Conservation (phyloP, 37 sponge, comb jelly and placozoan species). For the Petrosia ficiformis region DNA sequence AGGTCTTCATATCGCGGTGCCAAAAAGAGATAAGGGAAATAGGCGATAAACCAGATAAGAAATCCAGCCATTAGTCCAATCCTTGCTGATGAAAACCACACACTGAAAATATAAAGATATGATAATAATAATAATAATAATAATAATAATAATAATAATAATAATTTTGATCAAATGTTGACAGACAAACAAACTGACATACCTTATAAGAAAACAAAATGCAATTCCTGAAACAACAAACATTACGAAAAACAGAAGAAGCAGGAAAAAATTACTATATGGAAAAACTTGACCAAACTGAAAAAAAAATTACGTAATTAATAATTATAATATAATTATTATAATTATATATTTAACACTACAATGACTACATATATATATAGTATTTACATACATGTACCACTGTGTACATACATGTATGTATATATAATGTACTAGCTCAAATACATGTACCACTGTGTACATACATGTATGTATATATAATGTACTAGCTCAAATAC, state of each 20-base stretch:
- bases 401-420: too few relatives aligned
- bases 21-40: slow-evolving; percentile 40
- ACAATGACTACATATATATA: too few relatives aligned
- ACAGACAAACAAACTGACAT: neutral
- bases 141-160: neutral
- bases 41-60: slow-evolving; percentile 42
- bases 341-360: too few relatives aligned
- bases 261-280: slow-evolving; percentile 12
- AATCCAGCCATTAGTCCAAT: slow-evolving; percentile 27
- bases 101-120: slow-evolving; percentile 14
- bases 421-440: too few relatives aligned
- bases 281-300: slow-evolving; percentile 18
- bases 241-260: slow-evolving; percentile 19
- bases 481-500: too few relatives aligned
- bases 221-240: slow-evolving; percentile 13
- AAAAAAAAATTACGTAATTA: neutral
- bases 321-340: neutral
- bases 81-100: slow-evolving; percentile 44
- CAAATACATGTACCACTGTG: too few relatives aligned
- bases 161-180: neutral
- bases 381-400: too few relatives aligned
- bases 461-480: too few relatives aligned
- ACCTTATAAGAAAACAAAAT: slow-evolving; percentile 47
- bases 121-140: neutral
- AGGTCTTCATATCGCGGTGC: neutral